Evolutionary conservation across 2,888 invertebrate species (phyloP).

Genomic region (Clanis bilineata): DNA sequence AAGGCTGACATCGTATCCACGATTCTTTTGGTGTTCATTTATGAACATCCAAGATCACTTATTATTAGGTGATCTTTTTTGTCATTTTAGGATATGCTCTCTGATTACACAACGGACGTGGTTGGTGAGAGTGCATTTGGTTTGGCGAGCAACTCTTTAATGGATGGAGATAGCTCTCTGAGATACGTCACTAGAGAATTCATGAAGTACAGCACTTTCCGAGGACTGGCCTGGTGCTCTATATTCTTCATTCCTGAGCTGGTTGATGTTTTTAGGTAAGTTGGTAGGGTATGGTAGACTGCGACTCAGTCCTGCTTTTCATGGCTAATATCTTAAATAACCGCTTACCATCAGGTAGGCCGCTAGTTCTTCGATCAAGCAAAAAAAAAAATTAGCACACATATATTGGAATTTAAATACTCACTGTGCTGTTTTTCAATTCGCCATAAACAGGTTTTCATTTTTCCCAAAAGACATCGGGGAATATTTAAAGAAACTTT

Average conservation of each 20-base stretch:
- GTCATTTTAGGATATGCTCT: slow-evolving; percentile 31
- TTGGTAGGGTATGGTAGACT: too few relatives aligned
- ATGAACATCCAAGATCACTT: too few relatives aligned
- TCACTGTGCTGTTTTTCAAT: too few relatives aligned
- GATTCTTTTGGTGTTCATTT: too few relatives aligned
- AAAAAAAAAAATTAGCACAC: too few relatives aligned
- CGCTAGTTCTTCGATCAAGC: too few relatives aligned
- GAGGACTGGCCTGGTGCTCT: slow-evolving; percentile 44
- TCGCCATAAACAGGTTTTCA: slow-evolving; percentile 42
- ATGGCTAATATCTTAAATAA: too few relatives aligned
- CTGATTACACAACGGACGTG: slow-evolving; percentile 44
- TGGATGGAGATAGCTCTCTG: slow-evolving; percentile 40
- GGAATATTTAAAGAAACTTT: slow-evolving; percentile 43
- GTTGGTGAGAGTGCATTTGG: slow-evolving; percentile 51
- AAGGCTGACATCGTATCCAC: too few relatives aligned
- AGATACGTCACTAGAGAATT: slow-evolving; percentile 45
- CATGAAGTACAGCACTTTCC: slow-evolving; percentile 36
- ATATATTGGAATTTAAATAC: too few relatives aligned
- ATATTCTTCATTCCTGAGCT: slow-evolving; percentile 53
- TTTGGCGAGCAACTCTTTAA: slow-evolving; percentile 35
- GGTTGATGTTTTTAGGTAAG: slow-evolving; percentile 44
- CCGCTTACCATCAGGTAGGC: too few relatives aligned
- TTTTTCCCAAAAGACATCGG: slow-evolving; percentile 50
- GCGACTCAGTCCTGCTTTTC: too few relatives aligned
- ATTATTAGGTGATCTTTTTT: background rate